Percentiles rank a stretch among this genome's conserved stretches.
Conservation (phyloP, 2,888 invertebrate genomes). For the Boloria euphrosyne region DNA sequence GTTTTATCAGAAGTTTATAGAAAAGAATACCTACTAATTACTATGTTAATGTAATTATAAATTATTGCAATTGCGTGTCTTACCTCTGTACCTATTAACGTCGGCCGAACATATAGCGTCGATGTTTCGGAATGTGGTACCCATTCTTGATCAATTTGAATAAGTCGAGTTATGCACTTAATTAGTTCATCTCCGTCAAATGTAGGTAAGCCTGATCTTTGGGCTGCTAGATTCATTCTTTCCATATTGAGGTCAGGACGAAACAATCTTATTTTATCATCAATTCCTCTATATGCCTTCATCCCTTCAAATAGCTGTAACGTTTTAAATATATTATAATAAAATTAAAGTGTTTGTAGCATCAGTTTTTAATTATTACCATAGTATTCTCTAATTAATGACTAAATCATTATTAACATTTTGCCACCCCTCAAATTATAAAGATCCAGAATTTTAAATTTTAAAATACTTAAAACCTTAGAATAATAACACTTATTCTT, state of each 20-base stretch:
- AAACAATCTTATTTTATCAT: constrained; percentile 96
- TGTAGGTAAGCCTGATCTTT: constrained; percentile 91
- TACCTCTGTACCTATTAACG: constrained; percentile 98
- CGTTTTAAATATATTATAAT: too few relatives aligned
- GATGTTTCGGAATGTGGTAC: constrained; percentile 95
- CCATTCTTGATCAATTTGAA: constrained; percentile 98
- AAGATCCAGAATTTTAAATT: too few relatives aligned
- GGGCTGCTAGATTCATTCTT: constrained; percentile 93
- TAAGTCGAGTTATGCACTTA: constrained; percentile 90
- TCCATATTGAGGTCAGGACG: constrained; percentile 97
- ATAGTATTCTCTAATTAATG: too few relatives aligned
- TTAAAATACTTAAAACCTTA: too few relatives aligned
- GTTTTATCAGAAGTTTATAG: too few relatives aligned
- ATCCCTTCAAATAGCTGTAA: constrained; percentile 97
- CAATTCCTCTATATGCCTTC: constrained; percentile 97
- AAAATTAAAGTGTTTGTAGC: too few relatives aligned
- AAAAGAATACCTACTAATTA: too few relatives aligned
- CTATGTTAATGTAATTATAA: too few relatives aligned
- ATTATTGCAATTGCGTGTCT: constrained; percentile 57
- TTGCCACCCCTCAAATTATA: too few relatives aligned
- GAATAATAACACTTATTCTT: too few relatives aligned
- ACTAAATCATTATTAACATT: too few relatives aligned
- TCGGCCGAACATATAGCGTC: constrained; percentile 97
- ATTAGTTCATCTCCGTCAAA: constrained; percentile 94
- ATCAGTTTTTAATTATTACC: too few relatives aligned